Evolutionary conservation across 2,113 vertebrate genomes (phyloP), one percentile per base, ranked within the genome.

Genomic region (Mus pahari): DNA sequence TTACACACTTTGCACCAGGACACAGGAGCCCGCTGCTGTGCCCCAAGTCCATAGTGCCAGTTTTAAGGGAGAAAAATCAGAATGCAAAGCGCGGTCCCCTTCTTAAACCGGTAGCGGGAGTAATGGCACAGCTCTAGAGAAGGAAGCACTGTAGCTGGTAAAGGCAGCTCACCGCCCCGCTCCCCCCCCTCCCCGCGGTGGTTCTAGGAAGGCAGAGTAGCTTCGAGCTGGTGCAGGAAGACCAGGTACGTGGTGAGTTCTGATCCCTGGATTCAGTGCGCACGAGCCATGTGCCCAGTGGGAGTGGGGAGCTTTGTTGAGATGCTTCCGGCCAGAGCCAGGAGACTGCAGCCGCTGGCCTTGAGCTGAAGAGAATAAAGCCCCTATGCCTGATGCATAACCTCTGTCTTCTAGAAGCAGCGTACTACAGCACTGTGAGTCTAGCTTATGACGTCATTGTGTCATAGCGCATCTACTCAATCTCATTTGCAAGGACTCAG

Each of bases 361-460:
- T 42, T 31, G 48, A 79, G 39, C 79, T 62, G 24, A 58, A 1
- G 24, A 9, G 24, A 92, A 16, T 4, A 31, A 60, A 92, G 36
- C 31, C 36, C 39, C 39, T 24, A 0, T 62, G 53, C 60, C 71
- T 68, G 0, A 14, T 53, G 7, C n/a, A 5, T 24, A 36, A 28
- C 75, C 16, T 75, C 16, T 81, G 39, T 82, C 66, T 78, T 75
- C 50, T 10, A 70, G 75, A 93, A 93, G 73, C 88, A 92, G 79
- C 36, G 0, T 5, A 6, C 60, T 5, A 6, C 60, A 28, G 19
- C 10, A 28, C 33, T 84, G 90, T 48, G 19, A 26, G 4, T 73
- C 26, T 48, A 79, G 26, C 87, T 88, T 71, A 53, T 50, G 48
- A 48, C 10, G 0, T 73, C 14, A 53, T 88, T 74, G 55, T 91